Percentiles rank a stretch among this genome's conserved stretches.
phyloP scores from a whole-genome alignment of 2,797 vertebrate species.

The Anniella stebbinsi region DNA sequence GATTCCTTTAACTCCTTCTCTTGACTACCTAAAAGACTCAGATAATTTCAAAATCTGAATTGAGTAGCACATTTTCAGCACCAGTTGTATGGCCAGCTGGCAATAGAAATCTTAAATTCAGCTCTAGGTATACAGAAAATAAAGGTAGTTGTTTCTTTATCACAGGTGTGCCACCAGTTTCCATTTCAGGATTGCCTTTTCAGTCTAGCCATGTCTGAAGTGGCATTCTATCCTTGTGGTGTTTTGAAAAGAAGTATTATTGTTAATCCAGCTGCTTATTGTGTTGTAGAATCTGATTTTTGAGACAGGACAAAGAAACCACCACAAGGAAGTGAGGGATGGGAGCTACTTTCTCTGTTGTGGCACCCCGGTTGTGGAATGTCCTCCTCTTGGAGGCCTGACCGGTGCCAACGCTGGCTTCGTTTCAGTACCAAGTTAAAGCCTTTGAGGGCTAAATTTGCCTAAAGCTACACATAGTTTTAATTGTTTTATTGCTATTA shows the following conservation, averaged over 20 bases:
- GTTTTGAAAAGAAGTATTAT: neutral
- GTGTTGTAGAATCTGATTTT: too few relatives aligned
- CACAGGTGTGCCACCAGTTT: neutral
- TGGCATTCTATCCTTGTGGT: neutral
- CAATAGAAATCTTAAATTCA: neutral
- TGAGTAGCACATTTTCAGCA: neutral
- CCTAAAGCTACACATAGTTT: too few relatives aligned
- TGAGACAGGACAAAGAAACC: too few relatives aligned
- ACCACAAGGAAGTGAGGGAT: too few relatives aligned
- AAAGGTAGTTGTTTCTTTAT: neutral
- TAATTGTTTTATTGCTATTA: too few relatives aligned
- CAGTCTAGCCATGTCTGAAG: neutral
- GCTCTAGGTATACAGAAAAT: too few relatives aligned
- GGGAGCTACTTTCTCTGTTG: too few relatives aligned
- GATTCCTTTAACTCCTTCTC: neutral
- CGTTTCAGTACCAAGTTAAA: too few relatives aligned
- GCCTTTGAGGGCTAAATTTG: too few relatives aligned
- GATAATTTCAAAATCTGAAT: conserved; percentile 17
- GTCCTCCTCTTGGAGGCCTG: too few relatives aligned
- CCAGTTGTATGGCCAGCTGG: neutral
- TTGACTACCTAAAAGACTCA: neutral
- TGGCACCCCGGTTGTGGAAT: too few relatives aligned
- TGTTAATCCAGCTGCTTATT: neutral
- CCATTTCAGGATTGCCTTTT: neutral
- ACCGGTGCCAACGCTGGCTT: too few relatives aligned